Conservation (phyloP, 35 echinoderm and acorn worm genomes). For the Lytechinus variegatus region DNA sequence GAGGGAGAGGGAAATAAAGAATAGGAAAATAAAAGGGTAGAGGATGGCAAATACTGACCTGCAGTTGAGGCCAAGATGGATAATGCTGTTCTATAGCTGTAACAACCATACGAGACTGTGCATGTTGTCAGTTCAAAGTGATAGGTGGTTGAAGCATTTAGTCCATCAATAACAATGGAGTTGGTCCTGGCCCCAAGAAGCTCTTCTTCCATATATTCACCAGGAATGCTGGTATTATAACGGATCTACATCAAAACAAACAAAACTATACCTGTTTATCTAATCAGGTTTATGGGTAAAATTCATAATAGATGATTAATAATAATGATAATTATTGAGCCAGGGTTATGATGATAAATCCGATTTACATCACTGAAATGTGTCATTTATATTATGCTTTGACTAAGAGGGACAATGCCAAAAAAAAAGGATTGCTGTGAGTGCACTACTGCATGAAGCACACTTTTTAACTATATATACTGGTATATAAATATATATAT, state of each 20-base stretch:
- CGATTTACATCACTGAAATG: too few relatives aligned
- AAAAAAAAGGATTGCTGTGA: too few relatives aligned
- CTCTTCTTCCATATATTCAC: slow-evolving; percentile 55
- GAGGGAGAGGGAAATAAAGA: background rate
- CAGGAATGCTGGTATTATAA: slow-evolving; percentile 59
- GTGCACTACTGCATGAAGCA: too few relatives aligned
- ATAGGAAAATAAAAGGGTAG: too few relatives aligned
- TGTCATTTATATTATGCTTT: too few relatives aligned
- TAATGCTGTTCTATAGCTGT: slow-evolving; percentile 71
- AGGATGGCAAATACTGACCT: background rate
- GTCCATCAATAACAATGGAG: slow-evolving; percentile 36
- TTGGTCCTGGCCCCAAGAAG: slow-evolving; percentile 55
- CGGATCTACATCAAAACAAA: slow-evolving; percentile 57
- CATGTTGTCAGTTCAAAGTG: slow-evolving; percentile 81
- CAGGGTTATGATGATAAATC: background rate
- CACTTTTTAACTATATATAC: too few relatives aligned
- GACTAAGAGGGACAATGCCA: too few relatives aligned
- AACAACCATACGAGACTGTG: slow-evolving; percentile 68
- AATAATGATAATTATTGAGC: background rate
- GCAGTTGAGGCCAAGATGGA: slow-evolving; percentile 63
- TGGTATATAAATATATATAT: too few relatives aligned
- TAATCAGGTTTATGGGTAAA: background rate
- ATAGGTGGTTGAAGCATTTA: slow-evolving; percentile 60
- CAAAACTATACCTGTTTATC: background rate
- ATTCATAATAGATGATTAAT: background rate